Conservation (phyloP, 2,113 vertebrate genomes). For the Dryoscopus gambensis region DNA sequence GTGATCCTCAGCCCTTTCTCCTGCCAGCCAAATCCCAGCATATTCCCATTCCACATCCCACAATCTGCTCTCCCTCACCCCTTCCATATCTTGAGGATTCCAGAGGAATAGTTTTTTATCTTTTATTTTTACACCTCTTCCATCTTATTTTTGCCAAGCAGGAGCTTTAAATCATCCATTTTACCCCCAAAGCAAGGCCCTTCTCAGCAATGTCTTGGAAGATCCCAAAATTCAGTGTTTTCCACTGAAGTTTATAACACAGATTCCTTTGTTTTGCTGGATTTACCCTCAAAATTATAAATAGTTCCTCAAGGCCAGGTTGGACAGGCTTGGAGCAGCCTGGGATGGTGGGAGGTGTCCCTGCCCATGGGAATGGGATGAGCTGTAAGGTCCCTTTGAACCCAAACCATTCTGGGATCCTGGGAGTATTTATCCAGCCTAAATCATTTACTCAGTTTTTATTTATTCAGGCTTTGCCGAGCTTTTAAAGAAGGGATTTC, state of each 20-base stretch:
- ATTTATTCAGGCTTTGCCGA: neutral
- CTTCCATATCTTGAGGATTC: neutral
- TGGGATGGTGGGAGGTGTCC: neutral
- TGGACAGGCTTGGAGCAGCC: neutral
- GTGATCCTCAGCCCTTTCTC: accelerated
- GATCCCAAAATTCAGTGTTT: neutral
- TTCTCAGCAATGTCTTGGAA: neutral
- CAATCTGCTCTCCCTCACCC: accelerated
- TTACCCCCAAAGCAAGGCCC: neutral
- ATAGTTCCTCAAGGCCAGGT: neutral
- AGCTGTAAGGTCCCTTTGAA: neutral
- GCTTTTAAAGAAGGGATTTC: neutral
- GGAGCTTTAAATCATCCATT: neutral
- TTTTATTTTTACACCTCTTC: neutral
- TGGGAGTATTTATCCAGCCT: neutral
- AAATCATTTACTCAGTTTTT: neutral
- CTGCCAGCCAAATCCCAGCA: neutral
- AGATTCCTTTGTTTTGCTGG: neutral
- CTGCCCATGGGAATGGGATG: neutral
- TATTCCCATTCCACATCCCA: neutral
- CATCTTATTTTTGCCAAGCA: neutral
- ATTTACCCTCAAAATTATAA: neutral
- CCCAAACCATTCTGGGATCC: neutral
- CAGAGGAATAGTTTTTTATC: neutral
- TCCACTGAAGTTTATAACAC: neutral